Conservation (phyloP, 2,797 vertebrate species). For the Peromyscus nudipes region DNA sequence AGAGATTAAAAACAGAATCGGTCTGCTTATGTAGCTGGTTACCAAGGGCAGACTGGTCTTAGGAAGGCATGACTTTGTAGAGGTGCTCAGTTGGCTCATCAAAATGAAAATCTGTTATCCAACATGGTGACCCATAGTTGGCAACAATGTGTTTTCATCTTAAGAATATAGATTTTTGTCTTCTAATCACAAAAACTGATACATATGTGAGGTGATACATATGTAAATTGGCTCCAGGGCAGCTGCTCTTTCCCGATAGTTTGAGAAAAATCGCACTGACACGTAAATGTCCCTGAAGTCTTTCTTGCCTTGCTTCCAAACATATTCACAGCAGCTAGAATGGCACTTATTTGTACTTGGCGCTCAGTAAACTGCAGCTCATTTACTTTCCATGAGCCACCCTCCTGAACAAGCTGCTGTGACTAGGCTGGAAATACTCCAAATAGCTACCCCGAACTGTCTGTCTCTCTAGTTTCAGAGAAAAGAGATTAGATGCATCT, state of each 20-base stretch:
- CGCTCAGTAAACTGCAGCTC: neutral
- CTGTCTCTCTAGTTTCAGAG: neutral
- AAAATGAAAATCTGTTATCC: neutral
- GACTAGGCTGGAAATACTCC: neutral
- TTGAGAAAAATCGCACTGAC: neutral
- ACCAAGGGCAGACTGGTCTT: neutral
- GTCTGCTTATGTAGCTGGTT: neutral
- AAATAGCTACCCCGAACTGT: neutral
- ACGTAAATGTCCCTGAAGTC: neutral
- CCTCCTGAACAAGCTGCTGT: neutral
- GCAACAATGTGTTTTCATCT: neutral
- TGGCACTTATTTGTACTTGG: neutral
- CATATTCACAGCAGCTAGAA: neutral
- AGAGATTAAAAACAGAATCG: constrained; percentile 25
- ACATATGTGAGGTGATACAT: neutral
- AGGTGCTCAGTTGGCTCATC: neutral
- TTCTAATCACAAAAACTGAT: neutral
- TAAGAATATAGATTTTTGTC: neutral
- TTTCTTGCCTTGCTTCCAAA: constrained; percentile 40
- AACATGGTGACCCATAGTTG: neutral
- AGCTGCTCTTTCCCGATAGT: neutral
- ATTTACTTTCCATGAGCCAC: neutral
- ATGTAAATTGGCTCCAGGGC: neutral
- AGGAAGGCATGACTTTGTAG: neutral
- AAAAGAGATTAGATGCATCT: neutral